Base-by-base conservation (phyloP, 2,797 vertebrate species). In the Tragopan temminckii region DNA sequence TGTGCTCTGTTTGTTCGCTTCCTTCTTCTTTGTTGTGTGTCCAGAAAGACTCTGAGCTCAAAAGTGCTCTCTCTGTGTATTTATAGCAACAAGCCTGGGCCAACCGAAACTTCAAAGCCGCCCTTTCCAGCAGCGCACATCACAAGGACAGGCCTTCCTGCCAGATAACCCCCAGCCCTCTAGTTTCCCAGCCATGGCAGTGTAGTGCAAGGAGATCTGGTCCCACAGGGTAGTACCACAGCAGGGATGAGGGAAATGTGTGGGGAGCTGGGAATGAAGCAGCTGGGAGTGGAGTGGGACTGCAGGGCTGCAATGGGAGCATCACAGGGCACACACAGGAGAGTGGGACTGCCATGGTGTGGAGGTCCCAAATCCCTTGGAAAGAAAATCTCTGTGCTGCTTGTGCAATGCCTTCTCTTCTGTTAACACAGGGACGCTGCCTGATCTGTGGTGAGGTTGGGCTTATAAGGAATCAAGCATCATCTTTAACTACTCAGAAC, bases 101-200 rank as follows among this genome's bases (percentile, higher is more conserved):
- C 72, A 83, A 82, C 33, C 58, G 72, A 29, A n/a, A 91, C 89
- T 95, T 96, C 94, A 96, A 95, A 96, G 92, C 74, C 88, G 62
- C 79, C 92, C 52, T 67, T 71, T 94, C 85, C 67, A 79, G 69
- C 92, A 89, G 71, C 35, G 58, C 63, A 74, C 58, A 94, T 95
- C 75, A 87, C 71, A 94, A 53, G 29, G 90, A 68, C 90, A 90
- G 75, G 67, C 27, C 35, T 96, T 95, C 91, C 91, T 92, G 93
- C 38, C 21, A 88, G 69, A 96, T 89, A 94, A 95, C 50, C 19
- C 59, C 52, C 57, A 52, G 13, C 35, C 57, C 43, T 83, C 48
- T 59, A 50, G 62, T 62, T 84, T 40, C 33, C 43, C 0, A 14
- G 33, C 55, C 19, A 12, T 57, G n/a, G n/a, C n/a, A 29, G 52